phyloP scores from a whole-genome alignment of 2,888 invertebrate species.

The Balanococcus diminutus region DNA sequence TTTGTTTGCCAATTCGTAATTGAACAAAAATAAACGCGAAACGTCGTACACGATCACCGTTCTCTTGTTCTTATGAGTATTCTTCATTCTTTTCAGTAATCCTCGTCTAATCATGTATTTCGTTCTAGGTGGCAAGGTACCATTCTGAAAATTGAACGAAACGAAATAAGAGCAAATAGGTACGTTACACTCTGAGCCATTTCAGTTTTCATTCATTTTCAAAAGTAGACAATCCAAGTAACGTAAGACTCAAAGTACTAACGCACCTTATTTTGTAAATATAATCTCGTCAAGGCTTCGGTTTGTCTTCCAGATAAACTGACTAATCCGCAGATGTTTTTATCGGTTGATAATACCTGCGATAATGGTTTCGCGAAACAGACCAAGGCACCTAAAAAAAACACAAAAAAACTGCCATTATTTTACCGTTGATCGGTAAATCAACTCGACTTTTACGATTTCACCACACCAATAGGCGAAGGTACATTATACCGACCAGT shows the following conservation, averaged over 20 bases:
- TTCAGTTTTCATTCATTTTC: too few relatives aligned
- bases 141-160: constrained; percentile 36
- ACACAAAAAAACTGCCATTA: too few relatives aligned
- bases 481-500: constrained; percentile 66
- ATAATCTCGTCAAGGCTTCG: constrained; percentile 37
- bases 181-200: too few relatives aligned
- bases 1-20: constrained; percentile 79
- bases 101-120: constrained; percentile 48
- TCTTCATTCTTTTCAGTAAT: constrained; percentile 51
- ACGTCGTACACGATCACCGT: constrained; percentile 73
- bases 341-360: constrained; percentile 33
- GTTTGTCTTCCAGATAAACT: constrained; percentile 43
- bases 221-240: neutral
- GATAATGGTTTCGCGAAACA: constrained; percentile 51
- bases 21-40: constrained; percentile 77
- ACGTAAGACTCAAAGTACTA: neutral
- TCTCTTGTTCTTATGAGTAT: constrained; percentile 53
- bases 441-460: too few relatives aligned
- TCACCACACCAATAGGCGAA: too few relatives aligned
- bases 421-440: too few relatives aligned
- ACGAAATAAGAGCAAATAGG: too few relatives aligned
- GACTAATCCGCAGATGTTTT: constrained; percentile 45
- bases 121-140: constrained; percentile 35
- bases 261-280: constrained; percentile 42
- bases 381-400: constrained; percentile 30